phyloP scores from a whole-genome alignment of 2,888 invertebrate genomes.

The Agrotis ipsilon region DNA sequence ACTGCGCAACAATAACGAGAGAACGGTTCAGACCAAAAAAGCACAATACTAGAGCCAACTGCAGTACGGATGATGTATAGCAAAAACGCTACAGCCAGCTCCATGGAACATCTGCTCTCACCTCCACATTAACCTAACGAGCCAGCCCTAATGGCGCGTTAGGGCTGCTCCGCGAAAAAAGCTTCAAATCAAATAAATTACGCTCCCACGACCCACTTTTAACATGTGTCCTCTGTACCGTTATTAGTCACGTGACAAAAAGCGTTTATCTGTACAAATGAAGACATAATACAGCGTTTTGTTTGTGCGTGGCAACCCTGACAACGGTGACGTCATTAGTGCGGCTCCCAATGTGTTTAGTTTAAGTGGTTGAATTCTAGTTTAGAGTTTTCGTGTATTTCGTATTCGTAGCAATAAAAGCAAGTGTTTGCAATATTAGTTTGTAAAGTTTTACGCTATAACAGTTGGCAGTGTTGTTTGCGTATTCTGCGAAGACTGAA shows the following conservation, averaged over 20 bases:
- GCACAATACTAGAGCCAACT: conserved; percentile 76
- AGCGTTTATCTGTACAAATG: conserved; percentile 81
- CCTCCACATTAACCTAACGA: conserved; percentile 90
- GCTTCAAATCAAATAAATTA: conserved; percentile 87
- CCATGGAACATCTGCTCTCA: conserved; percentile 85
- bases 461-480: conserved; percentile 32
- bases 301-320: conserved; percentile 68
- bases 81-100: conserved; percentile 80
- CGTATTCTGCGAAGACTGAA: conserved; percentile 11
- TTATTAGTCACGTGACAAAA: conserved; percentile 84
- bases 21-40: conserved; percentile 68
- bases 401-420: conserved; percentile 58
- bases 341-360: conserved; percentile 61
- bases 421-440: conserved; percentile 60
- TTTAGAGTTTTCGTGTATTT: conserved; percentile 58
- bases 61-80: conserved; percentile 84
- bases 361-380: conserved; percentile 57
- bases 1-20: conserved; percentile 62
- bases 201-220: conserved; percentile 80
- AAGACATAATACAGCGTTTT: conserved; percentile 73
- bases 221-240: conserved; percentile 78
- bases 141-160: conserved; percentile 87
- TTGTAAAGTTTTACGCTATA: conserved; percentile 40
- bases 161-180: conserved; percentile 83
- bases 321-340: conserved; percentile 65